phyloP scores from a whole-genome alignment of 2,113 vertebrate species.

The Otolemur garnettii region DNA sequence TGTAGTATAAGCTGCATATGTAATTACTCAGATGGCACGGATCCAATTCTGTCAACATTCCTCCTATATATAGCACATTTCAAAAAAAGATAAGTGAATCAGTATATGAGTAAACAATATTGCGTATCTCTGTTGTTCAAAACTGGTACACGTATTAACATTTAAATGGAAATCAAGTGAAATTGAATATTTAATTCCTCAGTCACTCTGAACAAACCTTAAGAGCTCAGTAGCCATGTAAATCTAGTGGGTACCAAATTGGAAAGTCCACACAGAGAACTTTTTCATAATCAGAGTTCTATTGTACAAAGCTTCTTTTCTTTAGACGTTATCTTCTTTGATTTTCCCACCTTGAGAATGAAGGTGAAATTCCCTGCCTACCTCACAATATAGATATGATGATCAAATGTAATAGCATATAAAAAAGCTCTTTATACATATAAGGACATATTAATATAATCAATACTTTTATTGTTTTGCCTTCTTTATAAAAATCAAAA shows the following conservation, averaged over 20 bases:
- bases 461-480: neutral
- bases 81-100: neutral
- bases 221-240: neutral
- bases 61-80: too few species aligned
- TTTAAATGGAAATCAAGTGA: neutral
- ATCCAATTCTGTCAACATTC: neutral
- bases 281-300: neutral
- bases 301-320: neutral
- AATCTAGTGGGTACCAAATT: neutral
- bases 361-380: neutral
- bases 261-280: neutral
- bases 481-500: neutral
- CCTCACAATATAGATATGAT: neutral
- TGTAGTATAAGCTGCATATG: neutral
- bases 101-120: neutral
- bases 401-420: neutral
- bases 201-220: neutral
- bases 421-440: neutral
- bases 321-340: neutral
- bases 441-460: neutral
- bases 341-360: neutral
- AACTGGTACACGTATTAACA: neutral
- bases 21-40: neutral
- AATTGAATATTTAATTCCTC: neutral
- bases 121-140: neutral